Evolutionary conservation across 1,140 invertebrate genomes (phyloP).

Genomic region (Zaprionus davidi): DNA sequence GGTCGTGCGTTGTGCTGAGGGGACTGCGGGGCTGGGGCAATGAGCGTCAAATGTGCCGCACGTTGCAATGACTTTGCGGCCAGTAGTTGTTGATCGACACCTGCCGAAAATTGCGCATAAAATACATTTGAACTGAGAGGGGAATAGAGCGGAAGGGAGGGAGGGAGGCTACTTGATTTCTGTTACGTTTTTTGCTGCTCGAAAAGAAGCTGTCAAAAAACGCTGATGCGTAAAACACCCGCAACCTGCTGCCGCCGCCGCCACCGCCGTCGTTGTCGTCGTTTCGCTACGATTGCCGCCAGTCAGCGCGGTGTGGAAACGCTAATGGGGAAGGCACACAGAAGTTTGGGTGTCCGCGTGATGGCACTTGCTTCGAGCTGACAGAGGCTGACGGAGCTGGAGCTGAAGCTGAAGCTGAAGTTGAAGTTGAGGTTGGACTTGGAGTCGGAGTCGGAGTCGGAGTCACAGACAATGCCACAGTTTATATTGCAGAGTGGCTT

Average conservation of each 20-base stretch:
- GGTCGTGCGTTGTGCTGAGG: constrained; percentile 57
- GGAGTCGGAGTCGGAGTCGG: constrained; percentile 25
- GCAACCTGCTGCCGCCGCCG: constrained; percentile 34
- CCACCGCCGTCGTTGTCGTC: constrained; percentile 34
- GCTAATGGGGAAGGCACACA: constrained; percentile 74
- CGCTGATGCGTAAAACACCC: constrained; percentile 76
- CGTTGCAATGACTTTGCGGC: constrained; percentile 59
- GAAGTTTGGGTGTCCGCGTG: constrained; percentile 66
- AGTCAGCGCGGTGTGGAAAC: constrained; percentile 73
- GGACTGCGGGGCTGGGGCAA: constrained; percentile 64
- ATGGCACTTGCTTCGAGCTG: constrained; percentile 41
- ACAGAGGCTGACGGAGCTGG: no score
- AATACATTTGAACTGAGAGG: constrained; percentile 40
- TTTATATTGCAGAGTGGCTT: constrained; percentile 70
- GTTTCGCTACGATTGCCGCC: constrained; percentile 69
- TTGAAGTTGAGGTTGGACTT: constrained; percentile 14
- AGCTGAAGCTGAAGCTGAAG: not conserved
- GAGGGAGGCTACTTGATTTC: not conserved
- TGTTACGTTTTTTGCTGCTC: not conserved
- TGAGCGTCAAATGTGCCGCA: constrained; percentile 67
- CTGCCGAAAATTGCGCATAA: constrained; percentile 71
- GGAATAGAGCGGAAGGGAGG: not conserved
- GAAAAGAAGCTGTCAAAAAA: constrained; percentile 70
- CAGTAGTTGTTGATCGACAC: constrained; percentile 36
- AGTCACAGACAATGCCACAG: constrained; percentile 76